Conservation (phyloP, 1,140 invertebrate genomes). For the Coenobita brevimanus region DNA sequence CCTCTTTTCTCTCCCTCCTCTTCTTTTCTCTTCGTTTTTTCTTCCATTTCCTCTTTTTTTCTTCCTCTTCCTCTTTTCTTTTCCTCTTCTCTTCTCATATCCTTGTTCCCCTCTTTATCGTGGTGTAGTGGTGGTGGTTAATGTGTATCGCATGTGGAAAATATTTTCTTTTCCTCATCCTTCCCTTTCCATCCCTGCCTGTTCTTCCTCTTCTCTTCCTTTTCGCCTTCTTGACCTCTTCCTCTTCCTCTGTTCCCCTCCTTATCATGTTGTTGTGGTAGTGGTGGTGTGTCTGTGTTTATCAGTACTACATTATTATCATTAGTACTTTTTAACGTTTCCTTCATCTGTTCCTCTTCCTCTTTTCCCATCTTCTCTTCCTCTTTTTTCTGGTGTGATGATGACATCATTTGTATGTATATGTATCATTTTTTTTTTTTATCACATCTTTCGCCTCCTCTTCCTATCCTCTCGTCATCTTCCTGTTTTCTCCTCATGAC, state of each 20-base stretch:
- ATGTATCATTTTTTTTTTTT: neutral
- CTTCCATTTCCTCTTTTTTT: conserved; percentile 1
- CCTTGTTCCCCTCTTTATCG: no score
- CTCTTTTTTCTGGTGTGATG: neutral
- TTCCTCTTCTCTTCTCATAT: no score
- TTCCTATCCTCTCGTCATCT: neutral
- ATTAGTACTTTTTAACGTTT: neutral
- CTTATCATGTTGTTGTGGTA: no score
- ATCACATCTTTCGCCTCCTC: neutral
- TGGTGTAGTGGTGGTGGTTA: no score
- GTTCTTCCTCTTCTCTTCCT: conserved; percentile 4
- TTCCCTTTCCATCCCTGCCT: no score
- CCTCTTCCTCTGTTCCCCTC: neutral
- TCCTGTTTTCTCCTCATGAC: no score
- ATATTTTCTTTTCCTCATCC: no score
- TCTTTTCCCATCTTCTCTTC: conserved; percentile 1
- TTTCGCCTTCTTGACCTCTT: neutral
- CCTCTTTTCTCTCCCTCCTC: neutral
- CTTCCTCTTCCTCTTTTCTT: neutral
- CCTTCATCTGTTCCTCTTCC: neutral
- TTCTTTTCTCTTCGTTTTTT: neutral
- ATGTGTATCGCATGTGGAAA: no score
- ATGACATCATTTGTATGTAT: neutral
- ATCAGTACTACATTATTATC: no score
- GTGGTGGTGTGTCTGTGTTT: no score